Percentiles rank a stretch among this genome's conserved stretches.
Conservation (phyloP, 2,888 invertebrate species). For the Melanostoma mellinum region DNA sequence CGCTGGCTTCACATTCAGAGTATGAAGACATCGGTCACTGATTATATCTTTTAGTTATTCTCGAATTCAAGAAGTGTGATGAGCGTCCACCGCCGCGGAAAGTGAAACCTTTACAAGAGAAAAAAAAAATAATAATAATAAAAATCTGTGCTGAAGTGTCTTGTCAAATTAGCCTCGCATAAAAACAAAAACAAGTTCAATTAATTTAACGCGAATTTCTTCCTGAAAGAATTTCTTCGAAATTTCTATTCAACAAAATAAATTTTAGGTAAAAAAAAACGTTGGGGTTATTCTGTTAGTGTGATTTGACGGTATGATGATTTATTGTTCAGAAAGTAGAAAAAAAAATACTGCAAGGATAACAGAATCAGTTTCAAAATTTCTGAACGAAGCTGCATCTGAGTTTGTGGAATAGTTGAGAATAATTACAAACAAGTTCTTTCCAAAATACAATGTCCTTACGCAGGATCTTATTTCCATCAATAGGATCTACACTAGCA, state of each 20-base stretch:
- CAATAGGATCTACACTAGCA: no score
- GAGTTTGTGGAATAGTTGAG: no score
- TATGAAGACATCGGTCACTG: conserved; percentile 59
- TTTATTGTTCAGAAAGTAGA: no score
- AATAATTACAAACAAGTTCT: no score
- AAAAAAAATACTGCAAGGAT: no score
- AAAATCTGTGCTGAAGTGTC: conserved; percentile 16
- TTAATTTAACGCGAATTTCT: background rate
- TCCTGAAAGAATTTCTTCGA: background rate
- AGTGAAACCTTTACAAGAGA: conserved; percentile 49
- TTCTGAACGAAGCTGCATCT: no score
- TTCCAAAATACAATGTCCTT: no score
- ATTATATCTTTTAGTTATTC: conserved; percentile 72
- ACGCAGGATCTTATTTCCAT: no score
- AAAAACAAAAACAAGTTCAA: conserved; percentile 18
- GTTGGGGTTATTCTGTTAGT: no score
- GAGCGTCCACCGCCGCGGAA: conserved; percentile 67
- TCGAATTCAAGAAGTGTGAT: conserved; percentile 73
- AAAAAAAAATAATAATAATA: no score
- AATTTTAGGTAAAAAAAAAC: background rate
- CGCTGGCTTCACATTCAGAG: conserved; percentile 46
- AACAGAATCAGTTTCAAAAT: no score
- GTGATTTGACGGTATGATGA: no score
- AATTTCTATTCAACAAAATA: background rate
- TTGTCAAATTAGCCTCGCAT: conserved; percentile 32